Conservation (phyloP, 2,888 invertebrate genomes). For the Embidobia sp. region DNA sequence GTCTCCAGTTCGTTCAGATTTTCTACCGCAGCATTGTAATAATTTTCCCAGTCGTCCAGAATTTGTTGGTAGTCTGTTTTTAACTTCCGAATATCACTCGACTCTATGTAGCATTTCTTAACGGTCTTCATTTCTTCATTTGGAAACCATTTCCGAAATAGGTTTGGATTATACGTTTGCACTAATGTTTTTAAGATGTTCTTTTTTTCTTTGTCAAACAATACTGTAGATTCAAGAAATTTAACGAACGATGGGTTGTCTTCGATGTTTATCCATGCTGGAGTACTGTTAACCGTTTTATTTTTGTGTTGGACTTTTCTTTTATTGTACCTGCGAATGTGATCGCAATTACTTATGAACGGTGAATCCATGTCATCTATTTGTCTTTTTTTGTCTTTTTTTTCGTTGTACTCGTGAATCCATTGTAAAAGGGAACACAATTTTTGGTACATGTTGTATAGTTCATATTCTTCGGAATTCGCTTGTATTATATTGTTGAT, state of each 20-base stretch:
- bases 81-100: too few species aligned
- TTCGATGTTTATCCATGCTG: slow-evolving; percentile 32
- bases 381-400: not conserved
- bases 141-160: slow-evolving; percentile 6
- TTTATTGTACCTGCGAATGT: too few species aligned
- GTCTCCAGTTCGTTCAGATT: not conserved
- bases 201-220: not conserved
- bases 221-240: not conserved
- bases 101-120: too few species aligned
- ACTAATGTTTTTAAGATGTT: not conserved
- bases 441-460: not conserved
- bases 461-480: slow-evolving; percentile 67
- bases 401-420: not conserved
- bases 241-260: slow-evolving; percentile 12
- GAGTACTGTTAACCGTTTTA: too few species aligned
- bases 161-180: not conserved
- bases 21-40: not conserved
- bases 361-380: not conserved
- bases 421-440: not conserved
- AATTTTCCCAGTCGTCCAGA: not conserved
- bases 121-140: not conserved
- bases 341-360: too few species aligned
- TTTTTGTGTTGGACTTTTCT: too few species aligned
- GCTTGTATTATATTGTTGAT: slow-evolving; percentile 13
- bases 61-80: not conserved